Percentiles rank a stretch among this genome's conserved stretches.
phyloP scores from a whole-genome alignment of 2,888 invertebrate species.

The Spialia ferax region DNA sequence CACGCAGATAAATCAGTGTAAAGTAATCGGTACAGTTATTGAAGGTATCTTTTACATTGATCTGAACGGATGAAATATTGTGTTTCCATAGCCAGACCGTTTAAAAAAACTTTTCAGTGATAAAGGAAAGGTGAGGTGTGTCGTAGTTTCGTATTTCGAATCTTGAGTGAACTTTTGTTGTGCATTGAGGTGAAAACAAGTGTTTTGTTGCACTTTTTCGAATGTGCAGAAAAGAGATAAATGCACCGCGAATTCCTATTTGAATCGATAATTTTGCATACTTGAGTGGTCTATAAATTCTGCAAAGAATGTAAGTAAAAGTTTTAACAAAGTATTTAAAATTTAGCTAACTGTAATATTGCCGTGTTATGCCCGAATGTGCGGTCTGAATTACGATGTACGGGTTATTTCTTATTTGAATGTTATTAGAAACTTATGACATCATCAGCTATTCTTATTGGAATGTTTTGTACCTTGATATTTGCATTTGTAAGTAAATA shows the following conservation, averaged over 20 bases:
- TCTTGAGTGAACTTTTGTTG: conserved; percentile 66
- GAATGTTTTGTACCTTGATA: conserved; percentile 51
- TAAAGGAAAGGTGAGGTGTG: conserved; percentile 71
- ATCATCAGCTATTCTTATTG: conserved; percentile 51
- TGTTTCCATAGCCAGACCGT: conserved; percentile 45
- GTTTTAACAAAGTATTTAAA: conserved; percentile 53
- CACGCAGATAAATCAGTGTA: conserved; percentile 51
- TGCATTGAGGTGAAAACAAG: conserved; percentile 70
- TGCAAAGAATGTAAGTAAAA: conserved; percentile 76
- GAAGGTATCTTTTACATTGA: conserved; percentile 36
- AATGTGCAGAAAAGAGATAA: conserved; percentile 57
- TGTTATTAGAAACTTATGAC: conserved; percentile 51
- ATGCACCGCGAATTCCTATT: conserved; percentile 51
- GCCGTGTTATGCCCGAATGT: conserved; percentile 42
- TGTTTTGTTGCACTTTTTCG: conserved; percentile 58
- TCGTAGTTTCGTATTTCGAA: conserved; percentile 71
- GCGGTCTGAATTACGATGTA: conserved; percentile 38
- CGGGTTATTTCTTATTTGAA: conserved; percentile 52
- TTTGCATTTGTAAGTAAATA: conserved; percentile 3
- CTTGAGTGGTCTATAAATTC: conserved; percentile 62
- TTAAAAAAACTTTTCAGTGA: conserved; percentile 40
- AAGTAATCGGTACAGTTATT: conserved; percentile 47
- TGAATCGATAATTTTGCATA: conserved; percentile 62
- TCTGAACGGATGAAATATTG: conserved; percentile 21
- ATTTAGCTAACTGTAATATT: conserved; percentile 61